Conservation (phyloP, 2,888 invertebrate genomes). For the Lapara coniferarum region DNA sequence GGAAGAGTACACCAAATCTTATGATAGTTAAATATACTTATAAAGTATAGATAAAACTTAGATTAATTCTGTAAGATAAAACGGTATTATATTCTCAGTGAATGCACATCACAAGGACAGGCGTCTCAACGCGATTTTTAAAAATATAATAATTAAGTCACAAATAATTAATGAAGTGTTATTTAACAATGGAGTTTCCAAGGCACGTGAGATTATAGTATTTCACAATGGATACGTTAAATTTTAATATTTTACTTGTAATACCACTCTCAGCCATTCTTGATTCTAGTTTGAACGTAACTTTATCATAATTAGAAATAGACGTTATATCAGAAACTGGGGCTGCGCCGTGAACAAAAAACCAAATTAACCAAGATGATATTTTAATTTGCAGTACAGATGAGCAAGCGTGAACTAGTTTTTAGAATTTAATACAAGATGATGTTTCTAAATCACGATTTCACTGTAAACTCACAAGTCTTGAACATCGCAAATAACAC, state of each 20-base stretch:
- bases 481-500: not conserved
- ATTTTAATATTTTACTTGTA: no score
- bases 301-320: not conserved
- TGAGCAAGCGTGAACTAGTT: conserved; percentile 19
- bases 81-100: not conserved
- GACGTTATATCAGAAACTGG: conserved; percentile 2
- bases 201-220: not conserved
- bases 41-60: not conserved
- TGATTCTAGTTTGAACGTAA: not conserved
- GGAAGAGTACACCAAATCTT: no score
- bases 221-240: no score
- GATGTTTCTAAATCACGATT: conserved; percentile 18
- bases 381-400: not conserved
- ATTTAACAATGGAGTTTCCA: not conserved
- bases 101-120: not conserved
- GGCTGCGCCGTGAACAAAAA: conserved; percentile 3
- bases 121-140: no score
- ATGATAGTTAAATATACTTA: no score
- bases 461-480: conserved; percentile 24
- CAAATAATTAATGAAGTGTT: no score
- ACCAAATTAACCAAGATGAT: conserved; percentile 18
- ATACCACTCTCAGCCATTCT: no score
- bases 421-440: conserved; percentile 10
- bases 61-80: not conserved
- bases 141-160: not conserved